Evolutionary conservation across 2,797 vertebrate genomes (phyloP).

Genomic region (Paguma larvata): DNA sequence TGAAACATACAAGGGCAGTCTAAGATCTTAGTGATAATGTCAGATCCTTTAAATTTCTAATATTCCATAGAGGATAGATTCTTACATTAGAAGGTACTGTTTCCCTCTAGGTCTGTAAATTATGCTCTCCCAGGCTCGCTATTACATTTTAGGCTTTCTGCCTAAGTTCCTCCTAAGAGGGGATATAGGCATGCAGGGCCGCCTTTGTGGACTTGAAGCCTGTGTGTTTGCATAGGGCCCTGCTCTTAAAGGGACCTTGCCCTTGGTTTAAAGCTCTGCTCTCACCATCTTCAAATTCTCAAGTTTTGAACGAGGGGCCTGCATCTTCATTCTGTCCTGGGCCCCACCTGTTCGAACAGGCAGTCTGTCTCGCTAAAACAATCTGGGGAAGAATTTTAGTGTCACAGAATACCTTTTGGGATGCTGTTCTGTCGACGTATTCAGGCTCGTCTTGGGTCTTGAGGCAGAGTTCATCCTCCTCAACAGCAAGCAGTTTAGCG

Average conservation of each 20-base stretch:
- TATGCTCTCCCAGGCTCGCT: not conserved
- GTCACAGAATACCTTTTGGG: not conserved
- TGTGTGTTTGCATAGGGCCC: not conserved
- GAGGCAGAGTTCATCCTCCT: not conserved
- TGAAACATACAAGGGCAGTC: not conserved
- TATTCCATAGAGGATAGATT: not conserved
- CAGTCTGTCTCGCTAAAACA: not conserved
- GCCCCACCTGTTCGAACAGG: not conserved
- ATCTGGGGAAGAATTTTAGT: not conserved
- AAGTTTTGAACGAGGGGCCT: not conserved
- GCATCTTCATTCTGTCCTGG: not conserved
- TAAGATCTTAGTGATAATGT: not conserved
- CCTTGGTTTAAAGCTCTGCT: not conserved
- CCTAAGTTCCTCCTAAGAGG: not conserved
- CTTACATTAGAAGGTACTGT: not conserved
- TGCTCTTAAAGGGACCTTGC: not conserved
- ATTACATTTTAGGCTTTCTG: not conserved
- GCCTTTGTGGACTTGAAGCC: not conserved
- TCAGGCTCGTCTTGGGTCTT: not conserved
- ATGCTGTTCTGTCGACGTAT: not conserved
- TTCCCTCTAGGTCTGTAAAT: conserved; percentile 15
- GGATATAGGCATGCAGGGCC: not conserved
- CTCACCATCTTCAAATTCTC: not conserved
- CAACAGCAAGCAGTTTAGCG: not conserved
- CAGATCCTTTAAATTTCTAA: not conserved